Evolutionary conservation across 1,140 invertebrate species (phyloP), one percentile per base, ranked within the genome.

Genomic region (Drosophila teissieri): DNA sequence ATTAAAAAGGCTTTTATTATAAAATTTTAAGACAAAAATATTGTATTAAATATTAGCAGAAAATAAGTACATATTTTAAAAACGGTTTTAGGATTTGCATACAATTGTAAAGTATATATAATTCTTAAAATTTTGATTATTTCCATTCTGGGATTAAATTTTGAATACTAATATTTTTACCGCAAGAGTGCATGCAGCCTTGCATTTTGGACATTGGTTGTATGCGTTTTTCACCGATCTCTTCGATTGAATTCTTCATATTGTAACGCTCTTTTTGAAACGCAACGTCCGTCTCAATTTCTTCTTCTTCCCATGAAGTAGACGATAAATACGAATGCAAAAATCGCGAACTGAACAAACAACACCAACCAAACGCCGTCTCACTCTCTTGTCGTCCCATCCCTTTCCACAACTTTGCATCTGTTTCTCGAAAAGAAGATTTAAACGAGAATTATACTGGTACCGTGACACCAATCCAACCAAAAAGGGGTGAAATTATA

Each of bases 251-350:
- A 67, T 57, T 75, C 37, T 36, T 45, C 15, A 19, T 40, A 73
- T 45, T 48, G 60, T 75, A 75, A 75, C 73, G 73, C 53, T 75
- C 53, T 15, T 57, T 51, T 75, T 67, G 40, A 75, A 75, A 75
- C 49, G 62, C 62, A 75, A 75, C 73, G 73, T 75, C 73, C 65
- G 53, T 75, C 54, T 74, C 46, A 31, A 19, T 40, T 56, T 65
- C 72, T 63, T 31, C 46, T 64, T 73, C 58, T 73, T 42, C 53
- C 40, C 51, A 46, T 39, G 45, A 65, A 64, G 70, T 62, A 45
- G 34, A 58, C 68, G 68, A 70, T 70, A 70, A 70, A 70, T 57
- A 57, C 51, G 42, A 55, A 15, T 44, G 34, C 34, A 46, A 64
- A 75, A 67, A 67, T 74, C 45, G 58, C 51, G 44, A 45, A 48